These are phyloP conservation scores for Hermodice carunculata DNA, from an alignment of 2,888 invertebrate genomes.

Conservation along the genomic window DNA sequence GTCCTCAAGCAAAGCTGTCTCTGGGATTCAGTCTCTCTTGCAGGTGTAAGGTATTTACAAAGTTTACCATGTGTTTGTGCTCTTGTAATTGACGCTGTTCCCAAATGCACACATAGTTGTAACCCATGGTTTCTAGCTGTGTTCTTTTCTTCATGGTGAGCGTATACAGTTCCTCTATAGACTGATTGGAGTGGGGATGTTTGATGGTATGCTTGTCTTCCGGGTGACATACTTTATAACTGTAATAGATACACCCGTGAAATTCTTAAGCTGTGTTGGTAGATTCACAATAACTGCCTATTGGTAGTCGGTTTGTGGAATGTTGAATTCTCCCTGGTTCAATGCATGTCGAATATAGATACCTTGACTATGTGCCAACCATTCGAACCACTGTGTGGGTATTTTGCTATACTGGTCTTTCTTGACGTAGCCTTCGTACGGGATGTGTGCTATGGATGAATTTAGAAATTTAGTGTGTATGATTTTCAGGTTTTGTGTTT, in stretches of 20 bases:
- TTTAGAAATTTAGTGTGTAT: too few relatives aligned
- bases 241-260: not conserved
- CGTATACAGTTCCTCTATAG: not conserved
- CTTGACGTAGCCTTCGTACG: too few relatives aligned
- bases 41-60: constrained; percentile 27
- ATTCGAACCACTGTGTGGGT: too few relatives aligned
- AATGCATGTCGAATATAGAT: too few relatives aligned
- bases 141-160: not conserved
- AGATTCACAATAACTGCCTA: not conserved
- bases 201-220: not conserved
- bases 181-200: not conserved
- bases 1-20: constrained; percentile 51
- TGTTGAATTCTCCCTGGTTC: too few relatives aligned
- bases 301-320: too few relatives aligned
- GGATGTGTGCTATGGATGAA: too few relatives aligned
- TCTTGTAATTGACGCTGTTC: not conserved
- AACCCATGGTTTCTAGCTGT: not conserved
- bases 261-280: not conserved
- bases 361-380: too few relatives aligned
- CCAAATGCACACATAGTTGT: not conserved
- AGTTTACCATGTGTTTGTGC: constrained; percentile 4
- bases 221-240: not conserved
- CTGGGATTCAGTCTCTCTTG: constrained; percentile 42
- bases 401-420: too few relatives aligned
- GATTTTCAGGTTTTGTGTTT: too few relatives aligned